Percentiles rank a stretch among this genome's conserved stretches.
These are phyloP conservation scores for Hemiprocne comata DNA, from an alignment of 2,113 vertebrate genomes.

Conservation along the genomic window DNA sequence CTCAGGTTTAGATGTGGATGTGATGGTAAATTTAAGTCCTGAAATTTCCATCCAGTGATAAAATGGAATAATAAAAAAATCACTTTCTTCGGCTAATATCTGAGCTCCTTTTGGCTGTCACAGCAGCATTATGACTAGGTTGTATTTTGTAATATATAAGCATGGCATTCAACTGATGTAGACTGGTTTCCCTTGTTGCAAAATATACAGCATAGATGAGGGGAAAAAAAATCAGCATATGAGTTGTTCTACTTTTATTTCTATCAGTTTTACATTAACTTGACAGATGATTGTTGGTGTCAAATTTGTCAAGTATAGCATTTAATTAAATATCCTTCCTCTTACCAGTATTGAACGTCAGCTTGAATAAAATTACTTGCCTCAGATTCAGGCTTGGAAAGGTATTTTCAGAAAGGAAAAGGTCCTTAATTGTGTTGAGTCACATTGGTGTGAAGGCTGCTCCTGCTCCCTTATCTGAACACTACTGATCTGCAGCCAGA, in stretches of 20 bases:
- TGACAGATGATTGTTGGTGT: background rate
- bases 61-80: conserved; percentile 45
- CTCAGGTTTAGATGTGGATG: conserved; percentile 29
- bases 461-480: background rate
- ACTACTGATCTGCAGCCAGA: background rate
- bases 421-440: background rate
- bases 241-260: background rate
- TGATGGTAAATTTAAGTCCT: conserved; percentile 47
- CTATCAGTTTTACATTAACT: background rate
- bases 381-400: background rate
- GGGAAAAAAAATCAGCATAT: background rate
- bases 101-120: conserved; percentile 35
- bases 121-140: background rate
- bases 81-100: conserved; percentile 54
- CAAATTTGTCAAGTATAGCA: background rate
- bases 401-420: background rate
- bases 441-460: background rate
- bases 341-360: background rate
- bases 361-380: background rate
- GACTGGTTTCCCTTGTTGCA: background rate
- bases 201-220: background rate
- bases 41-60: conserved; percentile 54
- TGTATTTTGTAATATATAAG: conserved; percentile 12
- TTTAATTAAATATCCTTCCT: conserved; percentile 31
- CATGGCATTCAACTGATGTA: background rate